Percentiles rank a stretch among this genome's conserved stretches.
Evolutionary conservation across 2,888 invertebrate genomes (phyloP).

Genomic region (Macrophya annulata): DNA sequence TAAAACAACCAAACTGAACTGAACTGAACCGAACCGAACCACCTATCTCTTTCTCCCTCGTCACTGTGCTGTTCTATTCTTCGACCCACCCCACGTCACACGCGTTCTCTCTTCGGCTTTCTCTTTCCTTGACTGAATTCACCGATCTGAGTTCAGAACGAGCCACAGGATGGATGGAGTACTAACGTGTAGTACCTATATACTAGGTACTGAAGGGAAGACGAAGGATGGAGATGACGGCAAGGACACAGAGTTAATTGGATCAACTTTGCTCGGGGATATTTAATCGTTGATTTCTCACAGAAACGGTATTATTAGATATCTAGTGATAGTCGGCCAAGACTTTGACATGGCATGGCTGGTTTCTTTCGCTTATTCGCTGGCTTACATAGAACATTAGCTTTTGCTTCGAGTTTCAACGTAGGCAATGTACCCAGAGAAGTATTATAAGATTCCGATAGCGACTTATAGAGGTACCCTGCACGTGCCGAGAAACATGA

Average conservation of each 20-base stretch:
- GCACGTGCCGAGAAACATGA: neutral
- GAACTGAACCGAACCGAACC: constrained; percentile 38
- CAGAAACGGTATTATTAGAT: constrained; percentile 10
- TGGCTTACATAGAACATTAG: neutral
- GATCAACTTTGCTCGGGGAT: constrained; percentile 66
- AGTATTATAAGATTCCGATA: constrained; percentile 28
- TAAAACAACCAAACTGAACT: constrained; percentile 35
- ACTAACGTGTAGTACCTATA: constrained; percentile 36
- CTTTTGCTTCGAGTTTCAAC: neutral
- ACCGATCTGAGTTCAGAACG: constrained; percentile 65
- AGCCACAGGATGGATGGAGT: constrained; percentile 49
- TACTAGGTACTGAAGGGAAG: neutral
- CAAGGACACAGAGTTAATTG: constrained; percentile 65
- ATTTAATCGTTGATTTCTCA: constrained; percentile 41
- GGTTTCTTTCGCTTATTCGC: neutral
- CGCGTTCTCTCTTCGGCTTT: constrained; percentile 37
- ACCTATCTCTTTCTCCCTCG: constrained; percentile 42
- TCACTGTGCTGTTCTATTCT: constrained; percentile 37
- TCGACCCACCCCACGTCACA: neutral
- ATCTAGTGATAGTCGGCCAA: neutral
- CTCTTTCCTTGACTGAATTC: constrained; percentile 61
- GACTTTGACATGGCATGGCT: neutral
- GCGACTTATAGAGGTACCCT: constrained; percentile 8
- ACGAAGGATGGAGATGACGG: constrained; percentile 37
- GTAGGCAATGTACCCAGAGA: neutral